Base-by-base conservation (phyloP, 2,888 invertebrate species). In the Drosophila mercatorum region DNA sequence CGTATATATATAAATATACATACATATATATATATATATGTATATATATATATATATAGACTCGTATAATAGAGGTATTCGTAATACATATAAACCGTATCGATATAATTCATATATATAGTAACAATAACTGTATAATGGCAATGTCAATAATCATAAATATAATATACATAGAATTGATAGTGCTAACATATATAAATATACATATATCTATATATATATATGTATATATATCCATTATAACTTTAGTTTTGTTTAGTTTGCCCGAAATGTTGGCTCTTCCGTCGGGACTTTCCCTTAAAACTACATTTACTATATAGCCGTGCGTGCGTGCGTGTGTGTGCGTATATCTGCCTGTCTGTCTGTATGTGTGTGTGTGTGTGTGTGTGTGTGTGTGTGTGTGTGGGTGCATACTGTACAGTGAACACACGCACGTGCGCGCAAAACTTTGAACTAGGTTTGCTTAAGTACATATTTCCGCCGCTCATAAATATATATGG, bases 111-210 rank as follows among this genome's bases (percentile, higher is more conserved):
- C 56, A 69, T 81, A 84, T 83, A 84, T 87, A 84, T 76, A 74
- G 67, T 72, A 78, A 77, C 81, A 76, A 80, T 85, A 85, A 84
- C 76, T 64, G 53, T 56, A 41, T 55, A 80, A 77, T 76, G 75
- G 76, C 72, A 77, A 81, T 78, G 77, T 77, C 80, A 70, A 88
- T 88, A 88, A 85, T 84, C 75, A 87, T 88, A 85, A 81, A 71
- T 87, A 81, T 65, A 80, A 69, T 59, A 52, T 67, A 52, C 61
- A 64, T 77, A 76, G 72, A 71, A 60, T 51, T 65, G 51, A 53
- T 68, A 53, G 55, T 65, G 52, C 57, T 62, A 65, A 66, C 17
- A 34, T 34, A 28, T 67, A 14, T 41, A 26, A 43, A 22, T 38
- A 14, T 28, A 11, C 1, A 40, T 51, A 12, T 59, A 40, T 31